Conservation (phyloP, 2,888 invertebrate genomes). For the Pinctada fucata region DNA sequence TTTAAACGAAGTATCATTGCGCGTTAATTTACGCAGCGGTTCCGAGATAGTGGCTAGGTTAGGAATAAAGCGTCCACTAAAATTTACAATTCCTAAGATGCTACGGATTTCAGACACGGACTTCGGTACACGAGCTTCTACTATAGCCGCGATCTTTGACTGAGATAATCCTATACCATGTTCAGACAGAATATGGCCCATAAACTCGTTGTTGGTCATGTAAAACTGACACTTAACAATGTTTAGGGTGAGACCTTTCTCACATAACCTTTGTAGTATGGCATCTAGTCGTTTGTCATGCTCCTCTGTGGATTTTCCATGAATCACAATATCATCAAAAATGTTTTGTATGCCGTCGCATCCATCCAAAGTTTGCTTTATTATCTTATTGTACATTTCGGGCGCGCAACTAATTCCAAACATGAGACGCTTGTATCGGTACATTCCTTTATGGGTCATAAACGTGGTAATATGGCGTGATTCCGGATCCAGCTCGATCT, state of each 20-base stretch:
- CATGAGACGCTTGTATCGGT: slow-evolving; percentile 31
- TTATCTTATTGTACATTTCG: slow-evolving; percentile 44
- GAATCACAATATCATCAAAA: slow-evolving; percentile 47
- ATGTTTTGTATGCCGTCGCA: slow-evolving; percentile 42
- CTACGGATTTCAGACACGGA: slow-evolving; percentile 33
- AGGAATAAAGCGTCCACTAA: slow-evolving; percentile 38
- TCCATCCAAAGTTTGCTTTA: slow-evolving; percentile 32
- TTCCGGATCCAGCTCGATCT: slow-evolving; percentile 22
- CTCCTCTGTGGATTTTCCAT: slow-evolving; percentile 42
- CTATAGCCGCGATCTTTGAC: slow-evolving; percentile 32
- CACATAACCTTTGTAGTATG: slow-evolving; percentile 39
- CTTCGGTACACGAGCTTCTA: slow-evolving; percentile 18
- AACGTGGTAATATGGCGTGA: slow-evolving; percentile 28
- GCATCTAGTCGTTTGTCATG: slow-evolving; percentile 40
- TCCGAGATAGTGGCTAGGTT: slow-evolving; percentile 39
- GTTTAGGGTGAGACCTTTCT: slow-evolving; percentile 48
- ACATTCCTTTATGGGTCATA: slow-evolving; percentile 32
- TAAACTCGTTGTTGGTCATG: slow-evolving; percentile 34
- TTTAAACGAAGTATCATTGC: slow-evolving; percentile 6
- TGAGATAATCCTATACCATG: slow-evolving; percentile 26
- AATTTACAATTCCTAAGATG: slow-evolving; percentile 43
- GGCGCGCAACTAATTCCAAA: slow-evolving; percentile 44
- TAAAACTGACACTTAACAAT: slow-evolving; percentile 49
- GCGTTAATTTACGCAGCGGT: slow-evolving; percentile 24
- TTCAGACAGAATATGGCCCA: slow-evolving; percentile 26